Conservation (phyloP, 2,113 vertebrate genomes). For the Chionodraco myersi region DNA sequence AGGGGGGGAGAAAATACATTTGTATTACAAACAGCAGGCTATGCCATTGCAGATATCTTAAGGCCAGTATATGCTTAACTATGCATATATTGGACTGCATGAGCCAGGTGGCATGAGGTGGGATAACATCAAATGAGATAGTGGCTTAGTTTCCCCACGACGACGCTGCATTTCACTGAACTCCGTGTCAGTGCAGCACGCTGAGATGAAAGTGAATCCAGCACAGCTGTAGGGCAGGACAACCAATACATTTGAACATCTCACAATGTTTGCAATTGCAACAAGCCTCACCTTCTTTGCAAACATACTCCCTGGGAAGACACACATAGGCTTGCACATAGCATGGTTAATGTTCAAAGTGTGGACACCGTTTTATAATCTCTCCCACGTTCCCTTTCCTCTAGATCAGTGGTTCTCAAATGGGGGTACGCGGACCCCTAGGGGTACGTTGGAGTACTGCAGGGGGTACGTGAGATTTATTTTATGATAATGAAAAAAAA, state of each 20-base stretch:
- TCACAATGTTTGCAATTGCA: slow-evolving; percentile 21
- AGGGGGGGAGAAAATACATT: slow-evolving; percentile 8
- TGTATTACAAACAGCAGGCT: not conserved
- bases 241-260: slow-evolving; percentile 27
- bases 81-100: slow-evolving; percentile 19
- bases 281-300: slow-evolving; percentile 7
- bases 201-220: slow-evolving; percentile 47
- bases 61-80: slow-evolving; percentile 39
- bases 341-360: not conserved
- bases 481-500: too few species aligned
- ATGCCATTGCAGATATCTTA: slow-evolving; percentile 17
- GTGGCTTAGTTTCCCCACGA: slow-evolving; percentile 24
- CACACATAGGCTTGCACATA: not conserved
- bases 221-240: slow-evolving; percentile 18
- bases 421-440: too few species aligned
- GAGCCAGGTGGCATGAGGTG: slow-evolving; percentile 44
- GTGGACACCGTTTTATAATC: not conserved
- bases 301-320: slow-evolving; percentile 6
- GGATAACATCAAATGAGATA: slow-evolving; percentile 56
- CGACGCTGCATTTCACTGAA: slow-evolving; percentile 6
- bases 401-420: not conserved
- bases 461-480: too few species aligned
- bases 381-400: not conserved
- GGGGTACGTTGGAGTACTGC: too few species aligned
- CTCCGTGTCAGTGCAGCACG: slow-evolving; percentile 27